Conservation (phyloP, 2,113 vertebrate genomes). For the Periophthalmodon schlosseri region DNA sequence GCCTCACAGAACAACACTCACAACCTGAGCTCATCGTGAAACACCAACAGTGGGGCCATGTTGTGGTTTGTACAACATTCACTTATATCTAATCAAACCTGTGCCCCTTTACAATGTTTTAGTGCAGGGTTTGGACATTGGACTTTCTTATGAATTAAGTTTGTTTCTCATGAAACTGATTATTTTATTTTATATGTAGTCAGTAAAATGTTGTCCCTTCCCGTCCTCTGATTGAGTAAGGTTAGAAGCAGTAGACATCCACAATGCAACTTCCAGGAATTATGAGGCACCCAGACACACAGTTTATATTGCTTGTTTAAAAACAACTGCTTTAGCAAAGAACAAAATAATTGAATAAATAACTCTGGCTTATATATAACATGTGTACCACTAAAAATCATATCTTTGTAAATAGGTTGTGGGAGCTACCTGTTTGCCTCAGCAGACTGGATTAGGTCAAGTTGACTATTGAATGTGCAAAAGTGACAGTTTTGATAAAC, state of each 20-base stretch:
- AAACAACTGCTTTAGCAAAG: too few species aligned
- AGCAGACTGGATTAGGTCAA: slow-evolving; percentile 14
- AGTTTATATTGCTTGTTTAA: too few species aligned
- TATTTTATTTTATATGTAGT: too few species aligned
- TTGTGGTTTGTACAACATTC: slow-evolving; percentile 35
- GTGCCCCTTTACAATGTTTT: slow-evolving; percentile 17
- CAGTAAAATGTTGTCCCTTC: too few species aligned
- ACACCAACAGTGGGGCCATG: slow-evolving; percentile 33
- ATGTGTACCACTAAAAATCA: not conserved
- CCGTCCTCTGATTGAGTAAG: not conserved
- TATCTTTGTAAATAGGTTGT: not conserved
- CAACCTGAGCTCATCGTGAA: slow-evolving; percentile 20
- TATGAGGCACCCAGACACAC: too few species aligned
- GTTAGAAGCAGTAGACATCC: not conserved
- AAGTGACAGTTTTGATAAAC: slow-evolving; percentile 38
- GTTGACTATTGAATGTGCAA: slow-evolving; percentile 16
- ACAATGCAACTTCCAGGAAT: too few species aligned
- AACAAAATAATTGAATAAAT: not conserved
- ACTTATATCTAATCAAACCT: slow-evolving; percentile 32
- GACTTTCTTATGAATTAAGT: not conserved
- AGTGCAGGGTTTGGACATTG: slow-evolving; percentile 19
- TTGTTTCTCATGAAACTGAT: too few species aligned
- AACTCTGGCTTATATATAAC: not conserved
- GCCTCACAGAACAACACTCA: slow-evolving; percentile 56
- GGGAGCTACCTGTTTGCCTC: not conserved